phyloP scores from a whole-genome alignment of 2,113 vertebrate genomes.

The Daubentonia madagascariensis region DNA sequence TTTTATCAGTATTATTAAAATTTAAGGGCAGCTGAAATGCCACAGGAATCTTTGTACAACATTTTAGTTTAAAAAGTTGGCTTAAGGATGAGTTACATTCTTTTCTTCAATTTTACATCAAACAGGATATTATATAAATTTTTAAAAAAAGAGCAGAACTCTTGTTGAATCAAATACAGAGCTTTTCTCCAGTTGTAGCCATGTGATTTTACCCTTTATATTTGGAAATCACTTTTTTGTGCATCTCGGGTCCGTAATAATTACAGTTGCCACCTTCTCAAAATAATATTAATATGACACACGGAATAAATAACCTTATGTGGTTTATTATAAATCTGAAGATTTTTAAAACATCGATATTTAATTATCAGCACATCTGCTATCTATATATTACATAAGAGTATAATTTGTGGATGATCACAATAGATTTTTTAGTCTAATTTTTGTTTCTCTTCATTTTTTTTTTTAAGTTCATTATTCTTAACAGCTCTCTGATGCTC shows the following conservation, averaged over 20 bases:
- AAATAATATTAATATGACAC: neutral
- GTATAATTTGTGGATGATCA: neutral
- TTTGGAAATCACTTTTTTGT: slow-evolving; percentile 11
- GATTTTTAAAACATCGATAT: neutral
- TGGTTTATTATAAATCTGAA: neutral
- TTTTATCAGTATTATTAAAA: slow-evolving; percentile 79
- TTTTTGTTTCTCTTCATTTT: slow-evolving; percentile 28
- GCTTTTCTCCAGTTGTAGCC: neutral
- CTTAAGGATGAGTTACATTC: slow-evolving; percentile 59
- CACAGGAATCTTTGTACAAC: slow-evolving; percentile 72
- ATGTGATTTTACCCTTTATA: neutral
- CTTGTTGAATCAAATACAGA: slow-evolving; percentile 10
- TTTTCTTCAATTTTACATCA: slow-evolving; percentile 70
- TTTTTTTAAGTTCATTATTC: neutral
- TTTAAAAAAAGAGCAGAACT: neutral
- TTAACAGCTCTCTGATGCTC: neutral
- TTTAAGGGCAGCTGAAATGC: slow-evolving; percentile 76
- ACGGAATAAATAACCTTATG: neutral
- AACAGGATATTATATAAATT: slow-evolving; percentile 57
- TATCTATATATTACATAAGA: neutral
- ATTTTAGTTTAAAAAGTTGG: slow-evolving; percentile 73
- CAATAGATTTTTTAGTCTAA: neutral
- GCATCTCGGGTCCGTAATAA: neutral
- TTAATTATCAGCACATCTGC: neutral
- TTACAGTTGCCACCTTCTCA: neutral